phyloP scores from a whole-genome alignment of 2,888 invertebrate species.

The Microdon myrmicae region DNA sequence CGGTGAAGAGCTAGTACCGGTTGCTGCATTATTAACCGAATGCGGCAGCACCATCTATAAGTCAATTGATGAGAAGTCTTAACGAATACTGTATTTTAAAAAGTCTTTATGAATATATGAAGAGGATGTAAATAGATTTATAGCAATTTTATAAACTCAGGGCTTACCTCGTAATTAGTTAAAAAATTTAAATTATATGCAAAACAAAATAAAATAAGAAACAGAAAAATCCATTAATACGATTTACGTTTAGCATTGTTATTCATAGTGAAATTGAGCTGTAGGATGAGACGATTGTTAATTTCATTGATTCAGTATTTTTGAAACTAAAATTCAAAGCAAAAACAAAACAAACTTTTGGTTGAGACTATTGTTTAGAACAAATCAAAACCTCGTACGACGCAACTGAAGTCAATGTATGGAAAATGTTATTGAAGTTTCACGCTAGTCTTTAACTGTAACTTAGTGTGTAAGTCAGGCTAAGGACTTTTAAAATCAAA shows the following conservation, averaged over 20 bases:
- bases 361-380: no score
- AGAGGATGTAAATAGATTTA: slow-evolving; percentile 22
- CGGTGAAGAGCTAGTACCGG: no score
- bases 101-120: background rate
- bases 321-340: no score
- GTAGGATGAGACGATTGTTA: slow-evolving; percentile 24
- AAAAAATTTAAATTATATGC: slow-evolving; percentile 28
- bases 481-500: slow-evolving; percentile 18
- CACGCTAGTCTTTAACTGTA: slow-evolving; percentile 49
- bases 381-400: no score
- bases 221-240: slow-evolving; percentile 6
- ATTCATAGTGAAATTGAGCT: slow-evolving; percentile 11
- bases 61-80: slow-evolving; percentile 42
- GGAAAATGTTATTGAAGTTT: no score
- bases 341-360: no score
- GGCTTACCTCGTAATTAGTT: slow-evolving; percentile 47
- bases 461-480: slow-evolving; percentile 30
- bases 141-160: slow-evolving; percentile 37
- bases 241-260: slow-evolving; percentile 23
- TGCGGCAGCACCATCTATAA: slow-evolving; percentile 8
- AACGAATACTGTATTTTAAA: slow-evolving; percentile 10
- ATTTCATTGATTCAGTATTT: slow-evolving; percentile 32
- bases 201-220: slow-evolving; percentile 9
- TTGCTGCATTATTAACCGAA: no score
- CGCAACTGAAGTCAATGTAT: no score